Percentiles rank a stretch among this genome's conserved stretches.
These are phyloP conservation scores for Platyrinchus mystaceus DNA, from an alignment of 2,797 vertebrate species.

Conservation along the genomic window DNA sequence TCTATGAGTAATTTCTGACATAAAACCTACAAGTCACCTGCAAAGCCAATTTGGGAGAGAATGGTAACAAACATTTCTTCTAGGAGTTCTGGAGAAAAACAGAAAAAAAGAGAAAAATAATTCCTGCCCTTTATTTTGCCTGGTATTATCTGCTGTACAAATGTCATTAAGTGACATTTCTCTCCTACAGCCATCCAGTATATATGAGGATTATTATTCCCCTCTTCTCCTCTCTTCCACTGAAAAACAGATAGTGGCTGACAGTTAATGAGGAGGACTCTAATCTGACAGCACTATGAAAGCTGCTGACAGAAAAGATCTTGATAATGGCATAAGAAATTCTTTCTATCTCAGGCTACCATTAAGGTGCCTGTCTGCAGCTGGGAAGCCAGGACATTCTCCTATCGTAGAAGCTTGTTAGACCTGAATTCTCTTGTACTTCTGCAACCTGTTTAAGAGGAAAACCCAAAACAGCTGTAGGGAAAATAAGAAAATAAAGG, in stretches of 20 bases:
- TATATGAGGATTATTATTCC: conserved; percentile 28
- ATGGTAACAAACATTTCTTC: background rate
- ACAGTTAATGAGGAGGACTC: conserved; percentile 47
- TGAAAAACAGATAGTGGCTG: conserved; percentile 36
- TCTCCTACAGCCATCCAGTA: conserved; percentile 33
- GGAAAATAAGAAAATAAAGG: background rate
- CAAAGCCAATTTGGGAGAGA: conserved; percentile 39
- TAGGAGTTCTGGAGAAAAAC: background rate
- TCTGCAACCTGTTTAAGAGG: background rate
- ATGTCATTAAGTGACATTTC: conserved; percentile 64
- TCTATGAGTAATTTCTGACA: conserved; percentile 37
- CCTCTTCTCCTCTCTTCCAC: background rate
- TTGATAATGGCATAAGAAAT: conserved; percentile 48
- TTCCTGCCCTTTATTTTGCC: conserved; percentile 32
- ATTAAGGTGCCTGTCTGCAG: conserved; percentile 7
- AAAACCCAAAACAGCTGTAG: background rate
- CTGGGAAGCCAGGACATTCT: background rate
- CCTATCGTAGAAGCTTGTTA: background rate
- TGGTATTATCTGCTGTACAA: conserved; percentile 42
- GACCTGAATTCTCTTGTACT: background rate
- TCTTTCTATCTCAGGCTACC: conserved; percentile 9
- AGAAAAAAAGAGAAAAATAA: background rate
- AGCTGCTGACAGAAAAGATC: conserved; percentile 30
- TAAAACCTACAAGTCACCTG: conserved; percentile 19
- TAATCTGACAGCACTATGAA: conserved; percentile 61